phyloP scores from a whole-genome alignment of 2,113 vertebrate genomes.

The Deroptyus accipitrinus region DNA sequence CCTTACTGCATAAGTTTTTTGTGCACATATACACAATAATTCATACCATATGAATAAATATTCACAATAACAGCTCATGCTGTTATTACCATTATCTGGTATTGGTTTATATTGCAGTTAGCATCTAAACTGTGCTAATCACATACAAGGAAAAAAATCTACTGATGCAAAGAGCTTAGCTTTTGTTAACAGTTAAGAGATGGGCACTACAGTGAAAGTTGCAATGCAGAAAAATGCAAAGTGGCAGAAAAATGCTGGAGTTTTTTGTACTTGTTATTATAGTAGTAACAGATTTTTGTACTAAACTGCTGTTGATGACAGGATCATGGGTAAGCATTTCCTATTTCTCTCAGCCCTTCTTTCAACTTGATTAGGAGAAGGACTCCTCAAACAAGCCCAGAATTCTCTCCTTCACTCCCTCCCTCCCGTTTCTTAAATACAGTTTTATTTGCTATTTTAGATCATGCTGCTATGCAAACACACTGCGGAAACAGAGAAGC shows the following conservation, averaged over 20 bases:
- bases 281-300: neutral
- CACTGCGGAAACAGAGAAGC: neutral
- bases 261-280: neutral
- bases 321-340: neutral
- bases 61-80: neutral
- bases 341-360: neutral
- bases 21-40: neutral
- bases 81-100: neutral
- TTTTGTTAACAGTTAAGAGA: neutral
- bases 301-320: neutral
- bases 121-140: neutral
- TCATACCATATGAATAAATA: neutral
- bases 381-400: neutral
- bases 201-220: neutral
- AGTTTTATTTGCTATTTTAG: neutral
- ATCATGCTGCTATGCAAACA: neutral
- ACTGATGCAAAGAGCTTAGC: neutral
- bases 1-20: neutral
- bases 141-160: neutral
- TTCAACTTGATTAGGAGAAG: neutral
- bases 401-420: neutral
- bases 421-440: neutral
- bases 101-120: neutral
- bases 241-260: neutral
- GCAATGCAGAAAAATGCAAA: neutral